Evolutionary conservation across 2,888 invertebrate species (phyloP), one percentile per base, ranked within the genome.

Genomic region (Suillia variegata): DNA sequence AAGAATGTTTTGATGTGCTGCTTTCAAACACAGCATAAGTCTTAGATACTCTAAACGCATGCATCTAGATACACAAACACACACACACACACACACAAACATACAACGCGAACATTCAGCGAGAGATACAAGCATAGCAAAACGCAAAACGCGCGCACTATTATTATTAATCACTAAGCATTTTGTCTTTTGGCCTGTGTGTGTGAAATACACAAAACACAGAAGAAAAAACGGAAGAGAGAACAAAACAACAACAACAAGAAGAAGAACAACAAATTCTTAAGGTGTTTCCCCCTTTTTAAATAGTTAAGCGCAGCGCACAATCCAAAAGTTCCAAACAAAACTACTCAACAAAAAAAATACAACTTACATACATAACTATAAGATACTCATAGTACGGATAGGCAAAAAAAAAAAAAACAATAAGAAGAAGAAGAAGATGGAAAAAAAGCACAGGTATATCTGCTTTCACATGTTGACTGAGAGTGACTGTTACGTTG

Each of bases 121-220:
- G 26, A 15, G 3, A 26, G 15, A 51, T n/a, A 17, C 26, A 26
- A 26, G 6, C 21, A 12, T 18, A n/a, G 51, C 18, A 31, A 31
- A 22, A 26, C 47, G 60, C 59, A 31, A 12, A 31, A 31, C 31
- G 31, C 6, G 31, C 31, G 31, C 12, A 38, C 38, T 38, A 70
- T 74, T 73, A 71, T 73, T 73, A 73, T 73, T 73, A 73, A 73
- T 73, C 73, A 73, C 70, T 67, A 50, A 71, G 75, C 73, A 70
- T 73, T 73, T 74, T 74, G 73, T 73, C 57, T 57, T 68, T 71
- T 12, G 24, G 50, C 8, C 15, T 50, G 17, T 20, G 4, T 6
- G 12, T 69, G 72, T 67, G 4, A 33, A 52, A 31, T n/a, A n/a
- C n/a, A n/a, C n/a, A n/a, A n/a, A n/a, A n/a, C n/a, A n/a, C n/a